phyloP scores from a whole-genome alignment of 2,888 invertebrate genomes.

The Aplocera efformata region DNA sequence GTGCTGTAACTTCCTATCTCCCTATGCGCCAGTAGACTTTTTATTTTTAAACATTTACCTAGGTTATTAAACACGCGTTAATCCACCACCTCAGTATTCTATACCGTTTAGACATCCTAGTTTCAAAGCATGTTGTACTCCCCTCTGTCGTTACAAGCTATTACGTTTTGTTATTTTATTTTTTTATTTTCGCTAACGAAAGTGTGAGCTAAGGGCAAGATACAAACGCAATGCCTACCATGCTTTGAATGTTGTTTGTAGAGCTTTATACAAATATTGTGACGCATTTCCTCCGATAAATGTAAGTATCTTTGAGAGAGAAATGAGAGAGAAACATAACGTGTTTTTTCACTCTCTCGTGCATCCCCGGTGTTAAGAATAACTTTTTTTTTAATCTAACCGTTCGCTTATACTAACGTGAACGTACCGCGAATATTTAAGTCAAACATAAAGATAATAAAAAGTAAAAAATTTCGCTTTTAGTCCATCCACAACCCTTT shows the following conservation, averaged over 20 bases:
- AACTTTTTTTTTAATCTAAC: conserved; percentile 55
- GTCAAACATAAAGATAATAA: conserved; percentile 35
- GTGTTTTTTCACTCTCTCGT: conserved; percentile 52
- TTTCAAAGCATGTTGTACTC: conserved; percentile 65
- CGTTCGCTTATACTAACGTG: conserved; percentile 77
- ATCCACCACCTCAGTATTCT: conserved; percentile 15
- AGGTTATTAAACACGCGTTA: conserved; percentile 36
- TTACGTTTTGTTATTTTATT: conserved; percentile 37
- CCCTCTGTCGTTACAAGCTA: conserved; percentile 46
- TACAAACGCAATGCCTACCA: conserved; percentile 48
- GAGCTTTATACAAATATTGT: conserved; percentile 49
- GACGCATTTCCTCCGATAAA: conserved; percentile 34
- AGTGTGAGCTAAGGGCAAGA: conserved; percentile 50
- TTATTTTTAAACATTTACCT: conserved; percentile 28
- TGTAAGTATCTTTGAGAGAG: conserved; percentile 62
- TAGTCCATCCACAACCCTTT: conserved; percentile 78
- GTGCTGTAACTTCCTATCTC: conserved; percentile 73
- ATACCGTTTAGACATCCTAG: conserved; percentile 29
- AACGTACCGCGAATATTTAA: conserved; percentile 53
- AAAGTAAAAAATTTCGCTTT: conserved; percentile 41
- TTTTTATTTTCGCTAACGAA: conserved; percentile 43
- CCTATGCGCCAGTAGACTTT: conserved; percentile 41
- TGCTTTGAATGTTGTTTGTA: conserved; percentile 73
- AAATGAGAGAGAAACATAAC: conserved; percentile 44
- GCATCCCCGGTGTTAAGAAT: conserved; percentile 74